Conservation (phyloP, 2,888 invertebrate genomes). For the Empis stercorea region DNA sequence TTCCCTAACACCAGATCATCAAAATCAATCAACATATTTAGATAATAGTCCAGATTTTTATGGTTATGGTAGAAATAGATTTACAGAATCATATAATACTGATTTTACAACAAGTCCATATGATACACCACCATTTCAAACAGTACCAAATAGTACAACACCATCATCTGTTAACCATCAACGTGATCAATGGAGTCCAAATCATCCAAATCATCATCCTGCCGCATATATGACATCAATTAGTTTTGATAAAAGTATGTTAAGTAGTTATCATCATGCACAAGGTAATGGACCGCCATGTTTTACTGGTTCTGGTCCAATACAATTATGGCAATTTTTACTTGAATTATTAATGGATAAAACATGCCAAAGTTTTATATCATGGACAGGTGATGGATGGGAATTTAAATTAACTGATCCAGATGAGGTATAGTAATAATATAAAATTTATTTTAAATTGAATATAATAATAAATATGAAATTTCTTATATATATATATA, state of each 20-base stretch:
- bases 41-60: conserved; percentile 16
- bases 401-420: conserved; percentile 98
- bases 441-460: conserved; percentile 6
- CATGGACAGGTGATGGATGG: conserved; percentile 99
- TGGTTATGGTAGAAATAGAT: conserved; percentile 26
- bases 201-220: conserved; percentile 41
- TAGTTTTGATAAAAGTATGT: conserved; percentile 32
- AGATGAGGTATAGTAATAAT: conserved; percentile 93
- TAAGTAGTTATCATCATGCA: conserved; percentile 28
- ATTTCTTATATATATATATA: conserved; percentile 1
- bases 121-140: conserved; percentile 58
- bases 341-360: conserved; percentile 91
- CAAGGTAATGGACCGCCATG: conserved; percentile 38
- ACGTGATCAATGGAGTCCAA: conserved; percentile 40
- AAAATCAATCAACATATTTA: conserved; percentile 18
- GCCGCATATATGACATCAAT: conserved; percentile 43
- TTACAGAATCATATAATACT: conserved; percentile 32
- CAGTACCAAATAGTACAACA: conserved; percentile 49
- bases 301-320: conserved; percentile 82
- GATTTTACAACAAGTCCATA: conserved; percentile 43
- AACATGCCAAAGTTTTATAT: conserved; percentile 90
- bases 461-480: neutral
- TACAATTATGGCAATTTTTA: conserved; percentile 96
- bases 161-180: conserved; percentile 9
- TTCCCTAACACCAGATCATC: conserved; percentile 18